These are phyloP conservation scores for Pelecanus crispus DNA, from an alignment of 2,113 vertebrate genomes.

Conservation along the genomic window DNA sequence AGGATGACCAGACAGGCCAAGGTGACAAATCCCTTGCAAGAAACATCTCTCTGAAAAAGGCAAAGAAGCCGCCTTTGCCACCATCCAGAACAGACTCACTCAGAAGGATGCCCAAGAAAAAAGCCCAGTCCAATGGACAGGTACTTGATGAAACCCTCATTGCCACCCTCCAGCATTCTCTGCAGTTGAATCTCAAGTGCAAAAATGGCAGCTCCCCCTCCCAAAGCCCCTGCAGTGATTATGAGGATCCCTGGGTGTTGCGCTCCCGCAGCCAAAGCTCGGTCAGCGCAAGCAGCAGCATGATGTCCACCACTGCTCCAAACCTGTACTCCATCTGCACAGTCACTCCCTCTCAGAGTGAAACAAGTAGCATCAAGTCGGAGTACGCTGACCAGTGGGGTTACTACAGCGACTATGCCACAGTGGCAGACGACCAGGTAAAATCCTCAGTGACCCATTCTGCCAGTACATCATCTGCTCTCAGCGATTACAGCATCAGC, in stretches of 20 bases:
- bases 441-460: slow-evolving; percentile 61
- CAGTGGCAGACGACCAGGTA: slow-evolving; percentile 69
- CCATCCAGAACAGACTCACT: slow-evolving; percentile 94
- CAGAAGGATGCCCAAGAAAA: slow-evolving; percentile 81
- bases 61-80: slow-evolving; percentile 90
- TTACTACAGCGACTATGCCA: slow-evolving; percentile 85
- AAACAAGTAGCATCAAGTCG: slow-evolving; percentile 91
- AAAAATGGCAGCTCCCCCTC: slow-evolving; percentile 85
- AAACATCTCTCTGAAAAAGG: slow-evolving; percentile 91
- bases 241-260: slow-evolving; percentile 91
- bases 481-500: slow-evolving; percentile 67
- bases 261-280: slow-evolving; percentile 92
- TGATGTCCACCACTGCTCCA: slow-evolving; percentile 78
- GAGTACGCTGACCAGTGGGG: slow-evolving; percentile 93
- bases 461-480: slow-evolving; percentile 27
- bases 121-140: slow-evolving; percentile 66
- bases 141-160: slow-evolving; percentile 89
- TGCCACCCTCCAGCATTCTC: slow-evolving; percentile 89
- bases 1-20: slow-evolving; percentile 70
- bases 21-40: slow-evolving; percentile 82
- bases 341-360: slow-evolving; percentile 89
- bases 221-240: slow-evolving; percentile 91
- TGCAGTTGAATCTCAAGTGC: slow-evolving; percentile 83
- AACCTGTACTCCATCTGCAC: slow-evolving; percentile 86
- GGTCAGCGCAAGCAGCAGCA: slow-evolving; percentile 82